Evolutionary conservation across 2,888 invertebrate species (phyloP), one percentile per base, ranked within the genome.

Genomic region (Formica aserva): DNA sequence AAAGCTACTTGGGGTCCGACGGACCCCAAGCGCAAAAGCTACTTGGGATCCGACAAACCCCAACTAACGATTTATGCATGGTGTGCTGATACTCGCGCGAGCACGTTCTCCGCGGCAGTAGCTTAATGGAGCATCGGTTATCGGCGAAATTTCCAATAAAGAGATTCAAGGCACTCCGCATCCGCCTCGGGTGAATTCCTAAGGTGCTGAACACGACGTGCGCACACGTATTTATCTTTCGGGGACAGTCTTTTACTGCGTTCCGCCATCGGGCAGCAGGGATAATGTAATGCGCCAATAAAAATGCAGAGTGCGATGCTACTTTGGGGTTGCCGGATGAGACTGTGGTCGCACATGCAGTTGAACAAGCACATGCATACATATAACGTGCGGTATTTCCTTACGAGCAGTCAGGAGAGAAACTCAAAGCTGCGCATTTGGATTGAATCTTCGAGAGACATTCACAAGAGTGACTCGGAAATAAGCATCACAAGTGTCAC

Each of bases 271-370:
- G 88, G 87, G 77, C 82, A 83, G 83, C 84, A 88, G 13, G 81
- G 52, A 71, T 87, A 87, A 87, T 87, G 89, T 91, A 92, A 92
- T 92, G 90, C 86, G 86, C 86, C 92, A 90, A 92, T 92, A 92
- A 92, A 92, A 92, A 92, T 92, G 91, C 92, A 92, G 90, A 91
- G 89, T 90, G 86, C 89, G 87, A 45, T 66, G 78, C 82, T 88
- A 57, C 81, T 75, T 82, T 66, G 65, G n/a, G n/a, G 22, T 80
- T 60, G 55, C 85, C 48, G 78, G 48, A 66, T 74, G 67, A 57
- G 67, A 57, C 75, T 80, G 80, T 35, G 81, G 38, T 82, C 60
- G 35, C 57, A 48, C 72, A 80, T 48, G 60, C 55, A 35, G 72
- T 52, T 52, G 60, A 62, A 80, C 45, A 71, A 60, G 35, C 45